Evolutionary conservation across 1,140 invertebrate genomes (phyloP).

Genomic region (Planococcus citri): DNA sequence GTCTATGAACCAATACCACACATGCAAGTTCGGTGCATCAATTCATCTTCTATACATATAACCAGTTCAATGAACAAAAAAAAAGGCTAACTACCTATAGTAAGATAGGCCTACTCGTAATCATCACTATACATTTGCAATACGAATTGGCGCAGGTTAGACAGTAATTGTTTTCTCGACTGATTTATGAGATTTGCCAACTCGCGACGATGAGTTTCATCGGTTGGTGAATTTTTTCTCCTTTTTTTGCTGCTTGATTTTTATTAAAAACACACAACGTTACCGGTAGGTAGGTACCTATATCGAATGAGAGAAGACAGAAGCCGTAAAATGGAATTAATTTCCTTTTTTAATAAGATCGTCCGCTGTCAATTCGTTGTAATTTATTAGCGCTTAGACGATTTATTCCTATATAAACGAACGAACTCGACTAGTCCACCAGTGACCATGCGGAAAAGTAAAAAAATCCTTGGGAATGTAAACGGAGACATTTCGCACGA

Average conservation of each 20-base stretch:
- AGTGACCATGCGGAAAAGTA: background rate
- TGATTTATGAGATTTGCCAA: slow-evolving; percentile 1
- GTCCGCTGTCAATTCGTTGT: background rate
- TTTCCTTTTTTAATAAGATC: slow-evolving; percentile 10
- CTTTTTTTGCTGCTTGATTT: background rate
- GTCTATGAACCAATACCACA: too few relatives aligned
- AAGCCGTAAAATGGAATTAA: slow-evolving; percentile 1
- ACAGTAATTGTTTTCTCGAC: background rate
- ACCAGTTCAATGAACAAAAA: background rate
- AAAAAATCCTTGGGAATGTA: slow-evolving; percentile 11
- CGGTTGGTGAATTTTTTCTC: background rate
- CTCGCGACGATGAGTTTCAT: background rate
- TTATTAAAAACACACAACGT: slow-evolving; percentile 2
- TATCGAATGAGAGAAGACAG: too few relatives aligned
- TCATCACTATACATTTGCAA: background rate
- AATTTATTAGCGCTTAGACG: background rate
- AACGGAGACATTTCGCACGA: background rate
- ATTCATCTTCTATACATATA: too few relatives aligned
- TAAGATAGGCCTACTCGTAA: background rate
- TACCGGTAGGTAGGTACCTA: background rate
- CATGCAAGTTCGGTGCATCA: too few relatives aligned
- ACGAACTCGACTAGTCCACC: background rate
- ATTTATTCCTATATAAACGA: slow-evolving; percentile 13
- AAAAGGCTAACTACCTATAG: background rate
- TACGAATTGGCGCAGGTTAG: background rate